These are phyloP conservation scores for Zaprionus lineosus DNA, from an alignment of 2,888 invertebrate genomes.

Conservation along the genomic window DNA sequence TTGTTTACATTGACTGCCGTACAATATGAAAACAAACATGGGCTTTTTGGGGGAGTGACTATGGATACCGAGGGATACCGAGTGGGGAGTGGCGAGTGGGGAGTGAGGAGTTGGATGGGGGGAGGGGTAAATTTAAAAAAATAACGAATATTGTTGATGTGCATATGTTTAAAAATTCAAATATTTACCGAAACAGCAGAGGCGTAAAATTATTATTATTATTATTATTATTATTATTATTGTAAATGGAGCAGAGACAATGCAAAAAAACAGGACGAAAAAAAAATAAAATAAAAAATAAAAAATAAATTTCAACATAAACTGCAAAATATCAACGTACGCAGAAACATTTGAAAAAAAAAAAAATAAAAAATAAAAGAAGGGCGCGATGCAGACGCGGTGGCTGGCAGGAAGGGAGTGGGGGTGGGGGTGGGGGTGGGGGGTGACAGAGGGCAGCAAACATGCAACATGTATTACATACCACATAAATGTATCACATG, in stretches of 20 bases:
- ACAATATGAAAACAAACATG: constrained; percentile 24
- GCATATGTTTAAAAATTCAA: constrained; percentile 73
- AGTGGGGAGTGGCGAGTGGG: no score
- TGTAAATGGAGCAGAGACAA: constrained; percentile 54
- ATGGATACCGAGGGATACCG: no score
- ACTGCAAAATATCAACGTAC: background rate
- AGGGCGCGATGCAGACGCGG: no score
- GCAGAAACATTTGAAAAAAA: constrained; percentile 6
- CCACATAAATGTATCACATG: constrained; percentile 12
- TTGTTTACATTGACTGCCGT: constrained; percentile 39
- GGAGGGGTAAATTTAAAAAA: no score
- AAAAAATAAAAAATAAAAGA: constrained; percentile 16
- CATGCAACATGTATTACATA: constrained; percentile 47
- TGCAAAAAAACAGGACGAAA: background rate
- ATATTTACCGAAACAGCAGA: constrained; percentile 63
- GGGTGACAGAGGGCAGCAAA: constrained; percentile 27
- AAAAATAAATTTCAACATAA: background rate
- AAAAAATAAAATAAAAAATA: constrained; percentile 13
- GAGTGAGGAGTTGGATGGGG: no score
- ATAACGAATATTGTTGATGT: constrained; percentile 41
- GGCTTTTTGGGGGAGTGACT: no score
- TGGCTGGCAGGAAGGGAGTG: no score
- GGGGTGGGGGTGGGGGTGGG: no score
- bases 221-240: constrained; percentile 58
- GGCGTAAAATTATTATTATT: constrained; percentile 66